Evolutionary conservation across 2,113 vertebrate genomes (phyloP), one percentile per base, ranked within the genome.

Genomic region (Elgaria multicarinata): DNA sequence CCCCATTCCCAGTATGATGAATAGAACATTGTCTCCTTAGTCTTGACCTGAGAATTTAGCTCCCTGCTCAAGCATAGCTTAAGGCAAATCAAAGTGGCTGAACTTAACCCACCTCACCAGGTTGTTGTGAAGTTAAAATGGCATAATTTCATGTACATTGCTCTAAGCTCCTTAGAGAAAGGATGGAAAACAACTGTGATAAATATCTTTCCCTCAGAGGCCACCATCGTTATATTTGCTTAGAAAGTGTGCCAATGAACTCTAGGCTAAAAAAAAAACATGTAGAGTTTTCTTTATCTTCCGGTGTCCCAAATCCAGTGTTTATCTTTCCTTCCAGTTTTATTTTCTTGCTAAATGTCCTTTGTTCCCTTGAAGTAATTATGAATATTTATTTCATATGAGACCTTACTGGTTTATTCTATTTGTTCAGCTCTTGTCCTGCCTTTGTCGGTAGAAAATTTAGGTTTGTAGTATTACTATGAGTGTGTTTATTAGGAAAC

Each of bases 251-350:
- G 7, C 31, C 53, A 81, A n/a, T 31, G 31, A 79, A 33, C 50
- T 28, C 31, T 39, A 24, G 7, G 55, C 1, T 24, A 62, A 62
- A 1, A 33, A 16, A 28, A 4, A 16, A 28, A 4, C 4, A 28
- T 44, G 58, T n/a, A 24, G 58, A 33, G 22, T 13, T 67, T 78
- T n/a, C 36, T 22, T 53, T 87, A 28, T 69, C n/a, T 33, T 86
- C 33, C 62, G 31, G 55, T 22, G 33, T 77, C 58, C 36, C 36
- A 64, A 22, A 39, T 42, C 24, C 74, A n/a, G 31, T 78, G 31
- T 66, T 75, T 75, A 86, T 58, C 84, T 86, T 74, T 67, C 62
- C 46, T 36, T 67, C 62, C n/a, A 24, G 64, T 79, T 80, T 81
- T 80, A 72, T 81, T 55, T 24, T 36, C 46, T 44, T 55, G 5